Evolutionary conservation across 1,140 invertebrate genomes (phyloP).

Genomic region (Drosophila guanche): DNA sequence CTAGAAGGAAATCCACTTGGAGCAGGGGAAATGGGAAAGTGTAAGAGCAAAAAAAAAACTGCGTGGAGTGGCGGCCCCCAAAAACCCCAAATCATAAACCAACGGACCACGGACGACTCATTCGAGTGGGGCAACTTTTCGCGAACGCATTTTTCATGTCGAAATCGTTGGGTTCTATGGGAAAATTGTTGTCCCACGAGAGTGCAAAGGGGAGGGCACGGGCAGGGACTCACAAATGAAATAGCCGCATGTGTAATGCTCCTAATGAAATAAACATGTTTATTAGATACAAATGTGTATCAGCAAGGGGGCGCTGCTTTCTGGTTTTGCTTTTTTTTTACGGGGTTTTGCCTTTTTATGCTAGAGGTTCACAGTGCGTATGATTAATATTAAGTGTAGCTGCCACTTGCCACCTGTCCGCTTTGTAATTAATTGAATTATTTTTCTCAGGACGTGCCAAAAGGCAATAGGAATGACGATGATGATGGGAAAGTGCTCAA

Average conservation of each 20-base stretch:
- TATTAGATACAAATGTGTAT: slow-evolving; percentile 73
- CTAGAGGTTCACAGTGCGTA: slow-evolving; percentile 46
- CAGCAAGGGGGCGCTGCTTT: slow-evolving; percentile 37
- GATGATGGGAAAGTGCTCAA: too few species aligned
- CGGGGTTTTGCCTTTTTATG: slow-evolving; percentile 1
- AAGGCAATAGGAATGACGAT: neutral
- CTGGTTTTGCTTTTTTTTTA: slow-evolving; percentile 2
- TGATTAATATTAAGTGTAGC: slow-evolving; percentile 76
- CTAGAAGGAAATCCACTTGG: slow-evolving; percentile 15
- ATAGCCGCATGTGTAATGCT: slow-evolving; percentile 66
- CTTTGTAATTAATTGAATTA: slow-evolving; percentile 81
- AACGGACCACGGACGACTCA: slow-evolving; percentile 29
- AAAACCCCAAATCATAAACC: slow-evolving; percentile 77
- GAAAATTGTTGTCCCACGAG: slow-evolving; percentile 66
- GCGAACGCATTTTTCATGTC: slow-evolving; percentile 82
- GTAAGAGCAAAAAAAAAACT: slow-evolving; percentile 15
- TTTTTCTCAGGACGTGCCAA: slow-evolving; percentile 70
- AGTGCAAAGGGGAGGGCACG: slow-evolving; percentile 27
- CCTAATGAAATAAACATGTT: slow-evolving; percentile 81
- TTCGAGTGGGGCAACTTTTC: slow-evolving; percentile 58
- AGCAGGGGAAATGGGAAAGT: neutral
- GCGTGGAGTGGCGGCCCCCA: slow-evolving; percentile 48
- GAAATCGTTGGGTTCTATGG: slow-evolving; percentile 60
- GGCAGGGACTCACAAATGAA: slow-evolving; percentile 25
- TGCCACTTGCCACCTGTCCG: slow-evolving; percentile 64